Conservation (phyloP, 2,888 invertebrate species). For the Drosophila subsilvestris region DNA sequence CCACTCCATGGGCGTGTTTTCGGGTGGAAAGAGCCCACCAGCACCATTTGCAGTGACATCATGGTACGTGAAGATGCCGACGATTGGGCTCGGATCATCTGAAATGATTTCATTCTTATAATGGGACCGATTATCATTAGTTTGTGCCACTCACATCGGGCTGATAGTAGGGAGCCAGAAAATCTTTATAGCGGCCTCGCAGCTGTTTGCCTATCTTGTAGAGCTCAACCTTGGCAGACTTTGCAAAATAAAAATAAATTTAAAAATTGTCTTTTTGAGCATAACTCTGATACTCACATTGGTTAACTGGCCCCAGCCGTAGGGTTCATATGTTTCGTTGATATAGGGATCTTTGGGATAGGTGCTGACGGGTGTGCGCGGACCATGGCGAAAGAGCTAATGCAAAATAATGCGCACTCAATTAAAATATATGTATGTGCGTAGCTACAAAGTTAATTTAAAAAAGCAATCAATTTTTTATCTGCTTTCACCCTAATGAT, state of each 20-base stretch:
- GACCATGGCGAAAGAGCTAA: constrained; percentile 92
- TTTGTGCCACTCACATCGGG: constrained; percentile 83
- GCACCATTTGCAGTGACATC: constrained; percentile 88
- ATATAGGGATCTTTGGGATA: constrained; percentile 89
- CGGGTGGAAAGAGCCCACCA: constrained; percentile 89
- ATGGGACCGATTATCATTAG: background rate
- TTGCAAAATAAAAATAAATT: constrained; percentile 6
- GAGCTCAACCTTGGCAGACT: constrained; percentile 88
- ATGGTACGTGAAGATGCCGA: constrained; percentile 90
- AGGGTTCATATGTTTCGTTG: constrained; percentile 88
- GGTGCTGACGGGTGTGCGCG: constrained; percentile 89
- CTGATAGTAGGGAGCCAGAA: constrained; percentile 86
- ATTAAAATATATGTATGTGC: background rate
- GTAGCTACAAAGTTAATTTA: no score
- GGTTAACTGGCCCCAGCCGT: constrained; percentile 92
- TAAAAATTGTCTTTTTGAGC: constrained; percentile 1
- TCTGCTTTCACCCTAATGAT: no score
- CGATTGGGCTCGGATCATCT: constrained; percentile 87
- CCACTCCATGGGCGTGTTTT: constrained; percentile 85
- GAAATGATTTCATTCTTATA: constrained; percentile 7
- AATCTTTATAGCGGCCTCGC: constrained; percentile 86
- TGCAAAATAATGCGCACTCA: background rate
- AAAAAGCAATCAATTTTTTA: no score
- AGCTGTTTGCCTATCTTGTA: constrained; percentile 88
- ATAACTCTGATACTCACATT: constrained; percentile 86